Base-by-base conservation (phyloP, 2,113 vertebrate genomes). In the Pachyramphus minor region DNA sequence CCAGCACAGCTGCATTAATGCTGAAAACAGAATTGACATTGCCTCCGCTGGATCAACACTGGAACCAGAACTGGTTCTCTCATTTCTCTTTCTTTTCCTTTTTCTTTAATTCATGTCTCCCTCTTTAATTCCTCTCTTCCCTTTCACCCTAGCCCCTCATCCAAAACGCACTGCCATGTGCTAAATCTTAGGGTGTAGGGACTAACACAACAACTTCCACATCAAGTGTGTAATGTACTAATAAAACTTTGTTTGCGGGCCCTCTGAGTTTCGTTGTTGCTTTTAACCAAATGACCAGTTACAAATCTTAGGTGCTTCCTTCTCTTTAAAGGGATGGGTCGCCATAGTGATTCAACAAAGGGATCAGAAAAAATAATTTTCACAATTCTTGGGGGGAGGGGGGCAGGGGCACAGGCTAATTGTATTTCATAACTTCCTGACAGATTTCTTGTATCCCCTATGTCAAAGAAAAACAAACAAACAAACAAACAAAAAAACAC, bases 361-460 rank as follows among this genome's bases (percentile, higher is more conserved):
- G 2, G 31, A 17, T 18, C 14, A 1, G 9, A n/a, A 83, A 80
- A 80, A 44, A 2, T 16, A 4, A 7, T 28, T 80, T 41, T 35
- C 28, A 44, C 7, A 12, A 9, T 41, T 69, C 41, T n/a, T n/a
- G n/a, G n/a, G 49, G 25, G 5, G 49, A 4, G 14, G 23, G 8
- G 24, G 63, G n/a, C n/a, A n/a, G n/a, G n/a, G n/a, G n/a, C n/a
- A n/a, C n/a, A n/a, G n/a, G n/a, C n/a, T n/a, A n/a, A n/a, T n/a
- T n/a, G n/a, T n/a, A n/a, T n/a, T n/a, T n/a, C 5, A 0, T 13
- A 52, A 18, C 16, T 73, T 52, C 28, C 6, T 3, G 4, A 18
- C 1, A 79, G 9, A 15, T 1, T 30, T 14, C 7, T 31, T 35
- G 39, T 19, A 5, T 12, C 25, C 7, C 5, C 25, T 16, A 7